Percentiles rank a stretch among this genome's conserved stretches.
phyloP scores from a whole-genome alignment of 2,888 invertebrate species.

The Coecobrya sp. region DNA sequence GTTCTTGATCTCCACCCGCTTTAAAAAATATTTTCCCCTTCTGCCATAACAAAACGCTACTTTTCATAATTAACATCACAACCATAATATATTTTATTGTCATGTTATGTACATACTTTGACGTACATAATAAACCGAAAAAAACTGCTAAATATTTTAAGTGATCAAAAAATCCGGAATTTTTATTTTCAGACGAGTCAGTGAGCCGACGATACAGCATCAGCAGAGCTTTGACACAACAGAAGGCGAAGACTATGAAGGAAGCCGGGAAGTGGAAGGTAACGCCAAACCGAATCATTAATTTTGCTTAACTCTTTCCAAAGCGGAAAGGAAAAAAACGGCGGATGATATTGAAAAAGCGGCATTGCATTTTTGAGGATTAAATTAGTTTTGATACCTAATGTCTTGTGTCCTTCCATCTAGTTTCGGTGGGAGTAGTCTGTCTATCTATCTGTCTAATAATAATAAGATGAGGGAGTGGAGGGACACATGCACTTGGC shows the following conservation, averaged over 20 bases:
- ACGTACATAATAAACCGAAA: not conserved
- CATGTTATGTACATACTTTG: not conserved
- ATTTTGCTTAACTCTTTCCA: too few relatives aligned
- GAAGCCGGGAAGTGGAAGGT: constrained; percentile 88
- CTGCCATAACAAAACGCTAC: not conserved
- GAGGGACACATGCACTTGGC: constrained; percentile 36
- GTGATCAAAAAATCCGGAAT: not conserved
- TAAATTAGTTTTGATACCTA: too few relatives aligned
- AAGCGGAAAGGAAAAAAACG: not conserved
- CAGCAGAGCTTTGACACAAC: constrained; percentile 84
- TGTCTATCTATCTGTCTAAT: too few relatives aligned
- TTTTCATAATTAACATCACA: constrained; percentile 9
- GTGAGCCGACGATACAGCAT: constrained; percentile 83
- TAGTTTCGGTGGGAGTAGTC: too few relatives aligned
- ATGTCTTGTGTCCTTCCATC: too few relatives aligned
- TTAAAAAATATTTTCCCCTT: not conserved
- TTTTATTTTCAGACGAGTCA: constrained; percentile 79
- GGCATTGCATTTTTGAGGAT: too few relatives aligned
- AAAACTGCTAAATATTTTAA: not conserved
- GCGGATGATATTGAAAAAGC: too few relatives aligned
- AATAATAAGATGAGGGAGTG: not conserved
- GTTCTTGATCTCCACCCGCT: not conserved
- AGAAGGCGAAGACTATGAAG: constrained; percentile 88
- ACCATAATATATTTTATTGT: constrained; percentile 22
- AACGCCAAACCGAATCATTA: not conserved